Base-by-base conservation (phyloP, 2,888 invertebrate genomes). In the Minunthozetes semirufus region DNA sequence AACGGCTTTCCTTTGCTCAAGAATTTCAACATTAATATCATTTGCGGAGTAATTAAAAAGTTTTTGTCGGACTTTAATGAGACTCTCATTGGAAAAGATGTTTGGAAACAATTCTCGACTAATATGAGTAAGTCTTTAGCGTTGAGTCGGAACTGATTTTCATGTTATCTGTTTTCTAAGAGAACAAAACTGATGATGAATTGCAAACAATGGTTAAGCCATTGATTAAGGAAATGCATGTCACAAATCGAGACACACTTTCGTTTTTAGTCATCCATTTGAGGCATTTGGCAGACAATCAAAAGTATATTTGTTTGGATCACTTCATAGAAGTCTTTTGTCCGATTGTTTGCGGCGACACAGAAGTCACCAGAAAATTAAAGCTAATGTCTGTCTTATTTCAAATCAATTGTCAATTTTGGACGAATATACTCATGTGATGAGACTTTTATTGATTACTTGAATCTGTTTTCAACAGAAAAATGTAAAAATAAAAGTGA, bases 51-150 rank as follows among this genome's bases (percentile, higher is more conserved):
- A n/a, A 53, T 74, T 29, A 74, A 74, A 46, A 42, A 74, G 29
- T 74, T 74, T 71, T 42, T 74, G 6, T 27, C 46, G 5, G 74
- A 74, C 13, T 46, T 74, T 33, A 61, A 48, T 19, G 74, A 74
- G 19, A 22, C 74, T 78, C 80, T 75, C 50, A 78, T 68, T 74
- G 77, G 38, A 73, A 76, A 72, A 76, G 76, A 48, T 75, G 77
- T 74, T 22, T 79, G 75, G 79, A 79, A 76, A 75, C 78, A 70
- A 76, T 74, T 48, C 22, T 74, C 74, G 1, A 17, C n/a, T 11
- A 25, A 56, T 22, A 71, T 74, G 50, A 50, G 74, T 74, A 29
- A 70, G 74, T 74, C 22, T 48, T 48, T 4, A 38, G n/a, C 1
- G 11, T 27, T 53, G 11, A 42, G 25, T 33, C 15, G 17, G 19